Percentiles rank a stretch among this genome's conserved stretches.
Evolutionary conservation across 2,888 invertebrate species (phyloP).

Genomic region (Lasioglossum vierecki): DNA sequence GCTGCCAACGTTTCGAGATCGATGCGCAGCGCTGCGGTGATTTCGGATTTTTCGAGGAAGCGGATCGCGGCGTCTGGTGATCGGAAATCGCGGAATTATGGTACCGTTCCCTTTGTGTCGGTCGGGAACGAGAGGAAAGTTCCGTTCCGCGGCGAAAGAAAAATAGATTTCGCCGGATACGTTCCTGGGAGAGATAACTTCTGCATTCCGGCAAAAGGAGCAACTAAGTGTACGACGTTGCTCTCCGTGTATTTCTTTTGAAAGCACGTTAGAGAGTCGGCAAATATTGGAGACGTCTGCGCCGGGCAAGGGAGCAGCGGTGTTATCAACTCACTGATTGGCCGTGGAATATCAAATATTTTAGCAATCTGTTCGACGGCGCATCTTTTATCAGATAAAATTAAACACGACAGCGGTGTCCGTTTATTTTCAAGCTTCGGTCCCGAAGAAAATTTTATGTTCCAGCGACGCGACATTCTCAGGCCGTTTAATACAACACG

Average conservation of each 20-base stretch:
- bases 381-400: neutral
- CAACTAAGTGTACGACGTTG: constrained; percentile 31
- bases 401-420: neutral
- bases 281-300: constrained; percentile 39
- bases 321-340: constrained; percentile 6
- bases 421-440: neutral
- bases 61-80: constrained; percentile 10
- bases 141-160: constrained; percentile 56
- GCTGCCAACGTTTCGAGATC: neutral
- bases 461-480: constrained; percentile 41
- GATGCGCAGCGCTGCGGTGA: neutral
- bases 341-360: neutral
- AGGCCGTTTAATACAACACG: constrained; percentile 54
- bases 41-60: neutral
- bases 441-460: constrained; percentile 26
- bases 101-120: constrained; percentile 41
- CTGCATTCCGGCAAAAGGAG: constrained; percentile 56
- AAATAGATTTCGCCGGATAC: constrained; percentile 67
- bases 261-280: constrained; percentile 54
- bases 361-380: neutral
- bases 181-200: constrained; percentile 62
- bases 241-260: constrained; percentile 57
- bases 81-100: constrained; percentile 66
- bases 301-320: neutral
- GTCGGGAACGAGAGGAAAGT: constrained; percentile 37